Evolutionary conservation across 2,797 vertebrate species (phyloP).

Genomic region (Sorex maritimensis): DNA sequence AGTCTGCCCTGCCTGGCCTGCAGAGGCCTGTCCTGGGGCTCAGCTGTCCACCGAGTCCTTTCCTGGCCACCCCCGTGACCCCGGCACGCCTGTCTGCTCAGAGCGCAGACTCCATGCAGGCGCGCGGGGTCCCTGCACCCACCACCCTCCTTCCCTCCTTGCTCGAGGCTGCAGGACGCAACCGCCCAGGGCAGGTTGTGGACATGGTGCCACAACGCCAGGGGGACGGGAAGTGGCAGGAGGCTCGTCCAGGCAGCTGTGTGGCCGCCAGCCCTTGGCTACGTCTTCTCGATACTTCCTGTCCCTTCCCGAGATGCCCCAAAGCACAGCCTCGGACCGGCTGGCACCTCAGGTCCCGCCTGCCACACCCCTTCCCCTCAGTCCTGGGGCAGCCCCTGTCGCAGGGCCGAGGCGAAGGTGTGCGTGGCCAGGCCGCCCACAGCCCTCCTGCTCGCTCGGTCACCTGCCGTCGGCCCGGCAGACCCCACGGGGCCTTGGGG

Average conservation of each 20-base stretch:
- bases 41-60: too few relatives aligned
- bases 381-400: constrained; percentile 76
- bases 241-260: not conserved
- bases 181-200: too few relatives aligned
- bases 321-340: constrained; percentile 78
- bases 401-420: constrained; percentile 76
- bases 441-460: constrained; percentile 31
- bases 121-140: too few relatives aligned
- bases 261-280: constrained; percentile 45
- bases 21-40: too few relatives aligned
- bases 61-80: too few relatives aligned
- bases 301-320: constrained; percentile 73
- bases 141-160: too few relatives aligned
- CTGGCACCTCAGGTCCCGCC: constrained; percentile 76
- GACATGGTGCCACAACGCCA: too few relatives aligned
- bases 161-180: too few relatives aligned
- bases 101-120: too few relatives aligned
- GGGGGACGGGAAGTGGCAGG: not conserved
- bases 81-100: too few relatives aligned
- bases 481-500: constrained; percentile 49
- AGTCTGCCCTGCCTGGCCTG: too few relatives aligned
- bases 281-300: constrained; percentile 78
- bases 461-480: constrained; percentile 6
- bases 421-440: not conserved
- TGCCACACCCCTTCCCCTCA: constrained; percentile 84